A percentile compares a stretch with the other conserved stretches of the same genome.
Conservation (phyloP, 2,797 vertebrate species). For the Sebastes oblongus region DNA sequence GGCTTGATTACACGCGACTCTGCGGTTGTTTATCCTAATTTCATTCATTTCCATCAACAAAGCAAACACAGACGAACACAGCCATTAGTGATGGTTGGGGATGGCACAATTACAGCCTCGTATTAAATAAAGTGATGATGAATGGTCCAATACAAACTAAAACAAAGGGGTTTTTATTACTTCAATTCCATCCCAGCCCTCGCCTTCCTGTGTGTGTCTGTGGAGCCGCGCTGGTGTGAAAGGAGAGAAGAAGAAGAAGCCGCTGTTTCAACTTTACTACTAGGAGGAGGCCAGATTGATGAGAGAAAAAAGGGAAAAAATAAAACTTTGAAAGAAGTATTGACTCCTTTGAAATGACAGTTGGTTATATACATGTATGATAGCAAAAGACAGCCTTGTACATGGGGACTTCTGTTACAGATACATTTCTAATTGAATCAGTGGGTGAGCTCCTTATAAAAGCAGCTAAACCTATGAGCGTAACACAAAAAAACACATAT, state of each 20-base stretch:
- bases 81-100: constrained; percentile 87
- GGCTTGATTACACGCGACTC: constrained; percentile 97
- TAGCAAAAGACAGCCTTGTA: constrained; percentile 10
- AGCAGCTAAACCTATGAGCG: constrained; percentile 27
- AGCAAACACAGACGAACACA: constrained; percentile 91
- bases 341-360: constrained; percentile 61
- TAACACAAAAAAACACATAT: constrained; percentile 24
- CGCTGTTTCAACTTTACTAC: constrained; percentile 65
- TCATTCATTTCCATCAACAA: constrained; percentile 99
- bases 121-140: constrained; percentile 94
- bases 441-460: constrained; percentile 74
- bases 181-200: constrained; percentile 76
- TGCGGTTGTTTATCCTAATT: constrained; percentile 99
- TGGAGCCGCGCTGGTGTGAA: constrained; percentile 56
- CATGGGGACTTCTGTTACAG: constrained; percentile 32
- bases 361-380: constrained; percentile 46
- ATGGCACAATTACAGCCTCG: constrained; percentile 87
- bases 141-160: constrained; percentile 90
- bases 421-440: constrained; percentile 69
- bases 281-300: constrained; percentile 47
- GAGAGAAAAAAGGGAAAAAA: constrained; percentile 25
- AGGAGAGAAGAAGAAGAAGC: constrained; percentile 56
- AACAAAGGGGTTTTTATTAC: constrained; percentile 90
- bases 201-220: constrained; percentile 59
- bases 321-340: constrained; percentile 43